These are phyloP conservation scores for Zenarchopterus dispar DNA, from an alignment of 2,797 vertebrate species.

Conservation along the genomic window DNA sequence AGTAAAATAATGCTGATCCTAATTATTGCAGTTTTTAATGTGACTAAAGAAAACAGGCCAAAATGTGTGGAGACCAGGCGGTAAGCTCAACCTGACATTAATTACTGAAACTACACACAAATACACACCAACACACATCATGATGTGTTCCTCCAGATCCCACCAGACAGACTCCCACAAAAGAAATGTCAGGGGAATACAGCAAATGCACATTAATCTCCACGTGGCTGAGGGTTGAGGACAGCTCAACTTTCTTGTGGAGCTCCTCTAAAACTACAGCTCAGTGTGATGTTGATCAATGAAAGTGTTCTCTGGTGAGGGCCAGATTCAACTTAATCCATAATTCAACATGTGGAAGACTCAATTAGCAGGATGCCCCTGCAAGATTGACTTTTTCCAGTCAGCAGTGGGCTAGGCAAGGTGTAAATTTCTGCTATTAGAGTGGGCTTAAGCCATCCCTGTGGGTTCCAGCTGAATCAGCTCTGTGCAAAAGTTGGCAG, in stretches of 20 bases:
- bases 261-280: slow-evolving; percentile 36
- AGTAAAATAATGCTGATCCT: too few relatives aligned
- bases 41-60: slow-evolving; percentile 30
- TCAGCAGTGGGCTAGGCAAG: slow-evolving; percentile 14
- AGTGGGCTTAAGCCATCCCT: slow-evolving; percentile 5
- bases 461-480: slow-evolving; percentile 13
- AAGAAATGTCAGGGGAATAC: too few relatives aligned
- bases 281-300: slow-evolving; percentile 66
- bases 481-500: background rate
- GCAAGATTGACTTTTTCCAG: slow-evolving; percentile 49
- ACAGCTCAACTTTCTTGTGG: slow-evolving; percentile 39
- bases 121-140: slow-evolving; percentile 7
- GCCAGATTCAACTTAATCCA: slow-evolving; percentile 70
- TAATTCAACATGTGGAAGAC: slow-evolving; percentile 75
- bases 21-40: slow-evolving; percentile 33
- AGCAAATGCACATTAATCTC: too few relatives aligned
- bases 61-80: background rate
- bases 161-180: slow-evolving; percentile 20
- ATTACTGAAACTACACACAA: slow-evolving; percentile 20
- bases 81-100: slow-evolving; percentile 10
- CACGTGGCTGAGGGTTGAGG: slow-evolving; percentile 34
- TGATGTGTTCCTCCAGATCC: slow-evolving; percentile 16
- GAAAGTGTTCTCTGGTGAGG: slow-evolving; percentile 53
- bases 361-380: slow-evolving; percentile 70
- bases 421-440: slow-evolving; percentile 43